Base-by-base conservation (phyloP, 2,888 invertebrate species). In the Antheraea yamamai region DNA sequence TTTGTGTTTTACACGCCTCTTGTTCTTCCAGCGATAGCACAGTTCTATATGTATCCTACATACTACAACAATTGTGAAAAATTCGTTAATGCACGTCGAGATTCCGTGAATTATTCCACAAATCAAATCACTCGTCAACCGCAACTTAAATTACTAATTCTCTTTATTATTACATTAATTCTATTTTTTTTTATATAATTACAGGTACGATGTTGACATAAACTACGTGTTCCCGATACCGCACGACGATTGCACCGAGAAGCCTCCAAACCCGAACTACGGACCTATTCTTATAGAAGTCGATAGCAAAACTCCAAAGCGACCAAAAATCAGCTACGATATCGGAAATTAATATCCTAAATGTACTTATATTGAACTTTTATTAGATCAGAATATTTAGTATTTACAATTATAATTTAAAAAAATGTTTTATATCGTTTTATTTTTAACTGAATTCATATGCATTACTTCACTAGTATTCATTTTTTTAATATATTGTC, bases 171-270 rank as follows among this genome's bases (percentile, higher is more conserved):
- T 55, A 16, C 0, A 55, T 23, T 61, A 61, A 23, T 4, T 61
- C 10, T 61, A 68, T 30, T 16, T 30, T 20, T 26, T 72, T 70
- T 55, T 20, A 75, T 71, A 47, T 61, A 58, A 76, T 83, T 81
- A 0, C 88, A 95, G 97, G 80, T 98, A 98, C 86, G 97, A 97
- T 83, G 97, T 98, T n/a, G 98, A 98, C 85, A 89, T 98, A 77
- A 96, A 97, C 52, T 98, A 97, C 87, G 97, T 98, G 95, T 98
- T 98, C 85, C 95, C 97, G 20, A 98, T 98, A 90, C 95, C 96
- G 55, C 98, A 98, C 88, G 95, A 95, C 1, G 95, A 97, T 79
- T 97, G 97, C 79, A 91, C 95, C 2, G 83, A 89, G 23, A 95
- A 95, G 23, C 92, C 93, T 2, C 87, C 89, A 0, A 85, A 81